A percentile compares a stretch with the other conserved stretches of the same genome.
These are phyloP conservation scores for Petrocephalus schoutedeni DNA, from an alignment of 2,797 vertebrate species.

Conservation along the genomic window DNA sequence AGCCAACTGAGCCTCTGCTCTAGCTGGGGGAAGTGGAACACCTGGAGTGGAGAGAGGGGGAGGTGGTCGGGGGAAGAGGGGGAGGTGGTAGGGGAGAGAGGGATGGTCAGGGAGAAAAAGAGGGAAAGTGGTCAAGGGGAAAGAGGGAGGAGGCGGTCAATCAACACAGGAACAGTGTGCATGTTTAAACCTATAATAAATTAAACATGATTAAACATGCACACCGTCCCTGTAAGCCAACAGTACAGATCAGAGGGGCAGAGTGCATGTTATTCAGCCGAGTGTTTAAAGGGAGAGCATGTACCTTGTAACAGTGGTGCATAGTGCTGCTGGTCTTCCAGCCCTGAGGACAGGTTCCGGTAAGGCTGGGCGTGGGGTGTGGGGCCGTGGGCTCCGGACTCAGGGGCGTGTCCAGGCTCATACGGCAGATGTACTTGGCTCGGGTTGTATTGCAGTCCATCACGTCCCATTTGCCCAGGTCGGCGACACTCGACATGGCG, in stretches of 20 bases:
- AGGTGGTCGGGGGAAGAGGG: neutral
- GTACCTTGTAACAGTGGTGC: conserved; percentile 89
- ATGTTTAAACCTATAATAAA: neutral
- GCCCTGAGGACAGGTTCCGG: conserved; percentile 70
- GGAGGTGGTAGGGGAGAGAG: too few relatives aligned
- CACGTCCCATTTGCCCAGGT: conserved; percentile 90
- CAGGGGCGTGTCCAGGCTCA: conserved; percentile 73
- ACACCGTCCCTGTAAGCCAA: neutral
- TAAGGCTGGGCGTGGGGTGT: conserved; percentile 79
- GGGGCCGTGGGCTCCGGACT: conserved; percentile 70
- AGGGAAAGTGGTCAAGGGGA: neutral
- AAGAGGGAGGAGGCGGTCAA: neutral
- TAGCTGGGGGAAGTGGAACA: conserved; percentile 71
- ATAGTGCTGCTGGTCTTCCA: conserved; percentile 80
- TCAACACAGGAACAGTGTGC: neutral
- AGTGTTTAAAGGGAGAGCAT: neutral
- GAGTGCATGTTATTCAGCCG: too few relatives aligned
- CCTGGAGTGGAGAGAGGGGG: conserved; percentile 51
- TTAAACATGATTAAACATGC: neutral
- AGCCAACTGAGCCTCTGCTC: conserved; percentile 83
- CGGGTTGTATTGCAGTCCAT: conserved; percentile 75
- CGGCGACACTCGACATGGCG: conserved; percentile 77
- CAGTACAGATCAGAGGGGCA: neutral
- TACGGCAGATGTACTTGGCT: conserved; percentile 90
- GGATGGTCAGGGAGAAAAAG: neutral